These are phyloP conservation scores for Drosophila subpulchrella DNA, from an alignment of 1,140 invertebrate genomes.

Conservation along the genomic window DNA sequence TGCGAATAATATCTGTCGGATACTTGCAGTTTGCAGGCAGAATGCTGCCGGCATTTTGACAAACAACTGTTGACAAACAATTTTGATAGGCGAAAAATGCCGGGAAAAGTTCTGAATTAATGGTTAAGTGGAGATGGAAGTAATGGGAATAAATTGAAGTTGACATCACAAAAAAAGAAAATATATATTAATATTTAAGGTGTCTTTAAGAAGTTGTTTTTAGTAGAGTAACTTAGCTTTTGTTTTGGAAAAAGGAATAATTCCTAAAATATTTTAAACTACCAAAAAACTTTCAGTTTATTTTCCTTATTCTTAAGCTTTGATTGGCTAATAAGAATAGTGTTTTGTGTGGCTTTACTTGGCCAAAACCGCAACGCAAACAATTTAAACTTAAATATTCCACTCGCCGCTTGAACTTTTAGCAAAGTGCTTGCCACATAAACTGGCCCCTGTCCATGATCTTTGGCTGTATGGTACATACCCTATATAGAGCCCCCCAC, in stretches of 20 bases:
- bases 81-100: conserved; percentile 38
- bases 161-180: not conserved
- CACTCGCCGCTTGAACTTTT: conserved; percentile 31
- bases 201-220: too few species aligned
- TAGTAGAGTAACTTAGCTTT: too few species aligned
- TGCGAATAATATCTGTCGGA: conserved; percentile 62
- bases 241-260: too few species aligned
- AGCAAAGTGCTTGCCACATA: conserved; percentile 12
- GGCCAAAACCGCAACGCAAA: conserved; percentile 26
- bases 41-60: conserved; percentile 40
- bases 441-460: conserved; percentile 34
- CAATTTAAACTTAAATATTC: conserved; percentile 41
- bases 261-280: too few species aligned
- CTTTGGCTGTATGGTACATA: conserved; percentile 13
- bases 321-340: conserved; percentile 1
- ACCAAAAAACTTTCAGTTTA: too few species aligned
- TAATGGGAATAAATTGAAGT: not conserved
- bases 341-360: not conserved
- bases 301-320: too few species aligned
- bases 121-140: conserved; percentile 21
- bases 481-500: conserved; percentile 2
- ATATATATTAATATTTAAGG: not conserved
- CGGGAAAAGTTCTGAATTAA: conserved; percentile 39
- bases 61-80: conserved; percentile 68
- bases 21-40: conserved; percentile 22